phyloP scores from a whole-genome alignment of 2,113 vertebrate genomes.

The Corynorhinus townsendii region DNA sequence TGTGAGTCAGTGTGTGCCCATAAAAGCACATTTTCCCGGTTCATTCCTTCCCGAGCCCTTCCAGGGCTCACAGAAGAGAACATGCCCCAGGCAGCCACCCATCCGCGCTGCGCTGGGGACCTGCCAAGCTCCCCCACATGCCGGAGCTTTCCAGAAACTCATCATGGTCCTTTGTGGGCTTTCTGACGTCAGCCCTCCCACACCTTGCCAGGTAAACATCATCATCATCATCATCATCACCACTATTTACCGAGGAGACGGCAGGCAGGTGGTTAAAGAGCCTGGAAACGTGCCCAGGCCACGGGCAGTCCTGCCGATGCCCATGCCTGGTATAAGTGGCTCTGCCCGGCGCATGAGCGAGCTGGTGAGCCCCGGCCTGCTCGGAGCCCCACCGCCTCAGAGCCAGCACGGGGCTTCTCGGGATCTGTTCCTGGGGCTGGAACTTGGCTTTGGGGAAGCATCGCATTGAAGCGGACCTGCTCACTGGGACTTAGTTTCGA shows the following conservation, averaged over 20 bases:
- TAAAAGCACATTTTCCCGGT: not conserved
- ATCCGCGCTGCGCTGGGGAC: rapidly evolving
- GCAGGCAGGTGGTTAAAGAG: not conserved
- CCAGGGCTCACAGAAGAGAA: not conserved
- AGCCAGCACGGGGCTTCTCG: not conserved
- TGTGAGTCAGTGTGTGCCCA: not conserved
- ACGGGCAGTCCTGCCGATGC: not conserved
- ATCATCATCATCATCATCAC: rapidly evolving
- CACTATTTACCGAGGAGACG: not conserved
- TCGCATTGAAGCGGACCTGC: not conserved
- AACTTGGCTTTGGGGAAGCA: not conserved
- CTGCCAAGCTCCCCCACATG: not conserved
- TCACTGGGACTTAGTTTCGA: not conserved
- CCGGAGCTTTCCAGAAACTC: not conserved
- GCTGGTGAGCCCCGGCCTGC: rapidly evolving
- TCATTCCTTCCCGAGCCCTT: not conserved
- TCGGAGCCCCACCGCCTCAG: rapidly evolving
- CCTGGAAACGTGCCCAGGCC: not conserved
- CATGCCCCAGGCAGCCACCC: not conserved
- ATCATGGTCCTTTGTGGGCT: not conserved
- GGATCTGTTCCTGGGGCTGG: not conserved
- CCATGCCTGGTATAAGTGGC: rapidly evolving
- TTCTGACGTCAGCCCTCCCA: not conserved
- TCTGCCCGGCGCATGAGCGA: rapidly evolving
- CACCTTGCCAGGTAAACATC: not conserved